These are phyloP conservation scores for Nephrotoma flavescens DNA, from an alignment of 2,888 invertebrate genomes.

Conservation along the genomic window DNA sequence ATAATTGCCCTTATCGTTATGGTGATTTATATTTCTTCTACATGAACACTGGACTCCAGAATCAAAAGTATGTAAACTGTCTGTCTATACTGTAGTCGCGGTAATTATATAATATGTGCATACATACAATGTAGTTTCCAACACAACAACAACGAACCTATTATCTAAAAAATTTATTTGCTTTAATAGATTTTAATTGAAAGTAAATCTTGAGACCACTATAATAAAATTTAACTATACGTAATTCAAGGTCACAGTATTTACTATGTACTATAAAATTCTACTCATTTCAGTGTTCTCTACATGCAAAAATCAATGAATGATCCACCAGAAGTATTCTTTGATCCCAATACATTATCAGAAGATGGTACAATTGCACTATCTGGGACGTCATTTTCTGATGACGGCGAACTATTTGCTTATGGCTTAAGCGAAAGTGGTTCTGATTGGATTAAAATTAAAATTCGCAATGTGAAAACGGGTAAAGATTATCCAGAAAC, in stretches of 20 bases:
- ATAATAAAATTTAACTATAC: neutral
- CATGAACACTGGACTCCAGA: conserved; percentile 89
- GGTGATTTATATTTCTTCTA: conserved; percentile 76
- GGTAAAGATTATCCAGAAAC: conserved; percentile 77
- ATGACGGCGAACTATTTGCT: conserved; percentile 79
- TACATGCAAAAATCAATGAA: conserved; percentile 72
- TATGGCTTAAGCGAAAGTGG: conserved; percentile 88
- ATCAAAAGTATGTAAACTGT: conserved; percentile 62
- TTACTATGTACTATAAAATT: neutral
- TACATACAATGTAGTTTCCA: neutral
- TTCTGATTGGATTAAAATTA: conserved; percentile 91
- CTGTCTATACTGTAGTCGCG: neutral
- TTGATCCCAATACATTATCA: conserved; percentile 89
- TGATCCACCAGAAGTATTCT: conserved; percentile 65
- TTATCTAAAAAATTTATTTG: neutral
- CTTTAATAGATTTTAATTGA: neutral
- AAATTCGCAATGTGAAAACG: conserved; percentile 54
- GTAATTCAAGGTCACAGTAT: neutral
- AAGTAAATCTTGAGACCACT: neutral
- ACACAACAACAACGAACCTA: neutral
- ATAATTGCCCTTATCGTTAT: conserved; percentile 68
- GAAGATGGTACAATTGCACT: conserved; percentile 82
- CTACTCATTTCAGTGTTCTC: conserved; percentile 51
- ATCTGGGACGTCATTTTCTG: conserved; percentile 62
- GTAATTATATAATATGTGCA: neutral